Evolutionary conservation across 1,140 invertebrate species (phyloP), one percentile per base, ranked within the genome.

Genomic region (Cyrtorhinus lividipennis): DNA sequence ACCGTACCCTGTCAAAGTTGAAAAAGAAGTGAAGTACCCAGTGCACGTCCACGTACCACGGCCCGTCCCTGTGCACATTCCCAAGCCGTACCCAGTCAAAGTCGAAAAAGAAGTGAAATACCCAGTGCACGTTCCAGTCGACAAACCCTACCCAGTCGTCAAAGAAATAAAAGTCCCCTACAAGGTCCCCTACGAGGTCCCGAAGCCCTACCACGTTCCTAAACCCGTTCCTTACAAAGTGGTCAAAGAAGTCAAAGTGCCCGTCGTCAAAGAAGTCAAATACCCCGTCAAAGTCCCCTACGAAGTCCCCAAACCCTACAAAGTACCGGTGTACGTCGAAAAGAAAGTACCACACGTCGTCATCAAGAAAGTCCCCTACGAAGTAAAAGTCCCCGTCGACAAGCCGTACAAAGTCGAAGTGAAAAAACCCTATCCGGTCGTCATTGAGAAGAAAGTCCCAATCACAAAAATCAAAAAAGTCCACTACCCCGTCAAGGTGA

Each of bases 121-220:
- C 22, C 64, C 65, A 1, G 66, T 84, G 24, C 81, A 84, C 66
- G 85, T 83, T 64, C 83, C 83, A 69, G 82, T 88, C 57, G 81
- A 82, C 1, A 80, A 81, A 71, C 77, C 77, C 62, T 80, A 81
- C 0, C 71, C 77, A 20, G 80, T 80, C 64, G 80, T 77, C 24
- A 75, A 80, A 38, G 79, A 84, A 30, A 59, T 68, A 1, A 67
- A 66, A 18, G 64, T 67, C 3, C 63, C 63, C 8, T 25, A 38
- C 23, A 46, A 60, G 56, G 59, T 64, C 13, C 56, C 59, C 23
- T 24, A 20, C 59, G 46, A 60, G 5, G 59, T 44, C 1, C 63
- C 63, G 20, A 30, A 44, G n/a, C 63, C 63, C 13, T 62, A 62
- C 24, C 46, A 45, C 18, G 63, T 64, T 8, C n/a, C 22, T 2